A percentile compares a stretch with the other conserved stretches of the same genome.
phyloP scores from a whole-genome alignment of 2,113 vertebrate species.

The Albula glossodonta region DNA sequence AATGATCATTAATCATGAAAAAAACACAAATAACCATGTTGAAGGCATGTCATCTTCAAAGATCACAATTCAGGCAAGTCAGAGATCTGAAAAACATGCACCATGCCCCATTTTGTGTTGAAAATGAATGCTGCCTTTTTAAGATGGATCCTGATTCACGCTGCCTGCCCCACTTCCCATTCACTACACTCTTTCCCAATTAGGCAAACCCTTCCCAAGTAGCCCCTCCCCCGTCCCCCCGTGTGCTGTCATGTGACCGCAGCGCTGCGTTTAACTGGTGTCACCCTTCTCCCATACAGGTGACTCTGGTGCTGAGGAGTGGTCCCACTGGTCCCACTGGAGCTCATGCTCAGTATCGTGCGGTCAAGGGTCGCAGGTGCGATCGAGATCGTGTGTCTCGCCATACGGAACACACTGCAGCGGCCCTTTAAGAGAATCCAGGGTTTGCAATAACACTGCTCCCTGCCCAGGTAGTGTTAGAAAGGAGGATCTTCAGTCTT shows the following conservation, averaged over 20 bases:
- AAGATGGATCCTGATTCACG: constrained; percentile 26
- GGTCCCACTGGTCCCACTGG: constrained; percentile 99
- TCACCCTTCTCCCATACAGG: constrained; percentile 94
- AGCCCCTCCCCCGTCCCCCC: constrained; percentile 27
- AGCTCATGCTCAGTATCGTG: constrained; percentile 99
- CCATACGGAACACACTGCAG: constrained; percentile 99
- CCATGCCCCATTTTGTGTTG: neutral
- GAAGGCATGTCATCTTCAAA: constrained; percentile 43
- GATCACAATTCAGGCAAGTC: constrained; percentile 58
- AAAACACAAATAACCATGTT: neutral
- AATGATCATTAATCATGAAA: neutral
- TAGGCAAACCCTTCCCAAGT: constrained; percentile 23
- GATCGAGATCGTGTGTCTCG: constrained; percentile 99
- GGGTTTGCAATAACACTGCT: constrained; percentile 99
- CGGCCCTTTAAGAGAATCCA: constrained; percentile 99
- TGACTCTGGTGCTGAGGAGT: constrained; percentile 99
- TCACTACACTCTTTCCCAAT: constrained; percentile 37
- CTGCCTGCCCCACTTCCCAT: constrained; percentile 43
- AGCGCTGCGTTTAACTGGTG: constrained; percentile 80
- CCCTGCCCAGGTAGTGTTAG: constrained; percentile 99
- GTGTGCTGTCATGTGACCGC: constrained; percentile 63
- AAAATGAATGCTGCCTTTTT: constrained; percentile 6
- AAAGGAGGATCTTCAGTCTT: constrained; percentile 78
- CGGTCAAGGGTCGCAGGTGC: constrained; percentile 99
- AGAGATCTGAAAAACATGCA: constrained; percentile 18